These are phyloP conservation scores for Heliocidaris tuberculata DNA, from an alignment of 35 echinoderm and acorn worm genomes.

Conservation along the genomic window DNA sequence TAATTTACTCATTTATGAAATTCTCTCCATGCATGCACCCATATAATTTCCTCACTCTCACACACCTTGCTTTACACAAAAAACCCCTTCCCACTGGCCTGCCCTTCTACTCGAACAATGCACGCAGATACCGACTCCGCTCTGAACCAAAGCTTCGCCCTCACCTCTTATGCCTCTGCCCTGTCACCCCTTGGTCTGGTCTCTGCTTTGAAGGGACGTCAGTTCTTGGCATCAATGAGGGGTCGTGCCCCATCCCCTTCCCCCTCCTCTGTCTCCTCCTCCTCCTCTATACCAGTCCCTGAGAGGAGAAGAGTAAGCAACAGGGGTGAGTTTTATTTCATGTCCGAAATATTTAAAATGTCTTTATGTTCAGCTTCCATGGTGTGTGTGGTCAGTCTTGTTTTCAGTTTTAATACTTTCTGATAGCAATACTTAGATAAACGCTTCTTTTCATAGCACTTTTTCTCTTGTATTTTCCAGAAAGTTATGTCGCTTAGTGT, in stretches of 20 bases:
- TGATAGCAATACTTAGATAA: neutral
- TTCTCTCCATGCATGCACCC: neutral
- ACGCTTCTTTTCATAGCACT: neutral
- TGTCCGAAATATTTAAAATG: neutral
- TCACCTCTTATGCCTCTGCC: conserved; percentile 31
- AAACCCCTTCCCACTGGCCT: neutral
- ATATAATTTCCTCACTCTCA: neutral
- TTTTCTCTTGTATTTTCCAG: neutral
- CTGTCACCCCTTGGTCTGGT: neutral
- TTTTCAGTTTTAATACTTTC: neutral
- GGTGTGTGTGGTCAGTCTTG: neutral
- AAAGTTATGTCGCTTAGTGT: neutral
- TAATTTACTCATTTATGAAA: neutral
- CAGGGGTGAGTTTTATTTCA: conserved; percentile 30
- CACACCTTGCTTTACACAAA: neutral
- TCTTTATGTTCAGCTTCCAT: neutral
- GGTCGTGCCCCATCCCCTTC: conserved; percentile 25
- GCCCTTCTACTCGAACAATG: neutral
- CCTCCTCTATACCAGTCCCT: conserved; percentile 22
- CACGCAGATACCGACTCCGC: conserved; percentile 37
- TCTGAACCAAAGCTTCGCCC: conserved; percentile 4
- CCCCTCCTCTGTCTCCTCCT: conserved; percentile 22
- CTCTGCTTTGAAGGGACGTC: conserved; percentile 4
- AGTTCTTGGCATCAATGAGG: conserved; percentile 23
- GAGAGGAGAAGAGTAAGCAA: neutral